These are phyloP conservation scores for Epirrhoe tristata DNA, from an alignment of 2,888 invertebrate species.

Conservation along the genomic window DNA sequence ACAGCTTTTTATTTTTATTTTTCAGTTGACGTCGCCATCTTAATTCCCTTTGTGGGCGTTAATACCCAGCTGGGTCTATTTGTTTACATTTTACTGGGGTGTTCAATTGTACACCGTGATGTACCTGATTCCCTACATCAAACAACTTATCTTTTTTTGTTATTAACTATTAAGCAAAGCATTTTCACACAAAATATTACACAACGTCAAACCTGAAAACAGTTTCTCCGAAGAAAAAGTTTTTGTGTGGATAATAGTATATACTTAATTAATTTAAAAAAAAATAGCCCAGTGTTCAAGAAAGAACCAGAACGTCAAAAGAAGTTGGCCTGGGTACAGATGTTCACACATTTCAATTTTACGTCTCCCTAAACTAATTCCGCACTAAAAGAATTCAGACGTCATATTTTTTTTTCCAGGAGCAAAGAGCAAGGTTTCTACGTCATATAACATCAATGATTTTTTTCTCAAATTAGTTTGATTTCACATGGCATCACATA, in stretches of 20 bases:
- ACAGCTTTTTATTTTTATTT: constrained; percentile 61
- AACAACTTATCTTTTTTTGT: too few species aligned
- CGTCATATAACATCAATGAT: too few species aligned
- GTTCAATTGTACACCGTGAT: background rate
- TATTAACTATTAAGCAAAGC: too few species aligned
- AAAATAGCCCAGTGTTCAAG: background rate
- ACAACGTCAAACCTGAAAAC: too few species aligned
- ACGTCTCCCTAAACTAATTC: constrained; percentile 40
- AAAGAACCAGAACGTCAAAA: too few species aligned
- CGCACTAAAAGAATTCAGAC: constrained; percentile 44
- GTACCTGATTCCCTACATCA: background rate
- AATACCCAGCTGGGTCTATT: constrained; percentile 53
- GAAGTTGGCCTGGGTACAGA: constrained; percentile 25
- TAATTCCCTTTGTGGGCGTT: constrained; percentile 66
- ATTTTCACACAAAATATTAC: too few species aligned
- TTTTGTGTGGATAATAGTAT: too few species aligned
- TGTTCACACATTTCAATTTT: constrained; percentile 34
- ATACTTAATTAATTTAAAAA: background rate
- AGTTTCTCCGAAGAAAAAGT: too few species aligned
- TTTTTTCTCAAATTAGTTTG: background rate
- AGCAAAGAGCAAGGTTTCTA: background rate
- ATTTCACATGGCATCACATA: too few species aligned
- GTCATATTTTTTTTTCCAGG: constrained; percentile 20
- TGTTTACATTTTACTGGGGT: constrained; percentile 26
- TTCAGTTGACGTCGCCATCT: constrained; percentile 47